Conservation (phyloP, 92 coral and sea anemone species). For the Umimayanthus chanpuru region DNA sequence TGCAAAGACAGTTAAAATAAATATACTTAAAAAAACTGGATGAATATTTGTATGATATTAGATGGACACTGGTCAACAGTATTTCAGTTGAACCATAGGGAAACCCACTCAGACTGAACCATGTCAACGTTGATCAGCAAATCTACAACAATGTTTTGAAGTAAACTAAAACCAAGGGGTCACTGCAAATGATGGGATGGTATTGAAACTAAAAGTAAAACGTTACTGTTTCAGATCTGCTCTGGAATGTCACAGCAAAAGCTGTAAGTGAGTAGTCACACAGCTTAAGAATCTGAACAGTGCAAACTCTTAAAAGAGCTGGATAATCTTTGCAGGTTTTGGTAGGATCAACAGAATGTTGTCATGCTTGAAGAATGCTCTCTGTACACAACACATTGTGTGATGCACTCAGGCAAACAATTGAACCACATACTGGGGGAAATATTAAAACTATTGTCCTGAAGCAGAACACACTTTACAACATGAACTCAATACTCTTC, state of each 20-base stretch:
- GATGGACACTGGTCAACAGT: neutral
- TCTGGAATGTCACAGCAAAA: conserved; percentile 21
- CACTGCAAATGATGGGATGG: neutral
- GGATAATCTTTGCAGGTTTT: conserved; percentile 18
- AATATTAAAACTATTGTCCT: conserved; percentile 46
- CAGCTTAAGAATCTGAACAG: neutral
- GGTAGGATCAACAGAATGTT: neutral
- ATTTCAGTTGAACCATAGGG: neutral
- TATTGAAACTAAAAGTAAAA: conserved; percentile 3
- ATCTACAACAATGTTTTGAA: neutral
- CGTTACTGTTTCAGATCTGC: conserved; percentile 12
- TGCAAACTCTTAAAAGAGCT: neutral
- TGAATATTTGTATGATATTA: neutral
- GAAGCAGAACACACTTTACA: conserved; percentile 44
- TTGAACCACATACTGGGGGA: conserved; percentile 42
- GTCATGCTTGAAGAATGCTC: conserved; percentile 29
- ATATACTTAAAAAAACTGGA: neutral
- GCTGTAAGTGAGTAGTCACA: neutral
- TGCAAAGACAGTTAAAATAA: neutral
- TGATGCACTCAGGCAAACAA: conserved; percentile 35
- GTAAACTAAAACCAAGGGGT: conserved; percentile 18
- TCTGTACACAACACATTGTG: conserved; percentile 38
- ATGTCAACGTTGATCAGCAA: neutral
- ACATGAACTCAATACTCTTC: neutral
- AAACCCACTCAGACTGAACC: conserved; percentile 1